A percentile compares a stretch with the other conserved stretches of the same genome.
These are phyloP conservation scores for Cottus gobio DNA, from an alignment of 2,113 vertebrate species.

Conservation along the genomic window DNA sequence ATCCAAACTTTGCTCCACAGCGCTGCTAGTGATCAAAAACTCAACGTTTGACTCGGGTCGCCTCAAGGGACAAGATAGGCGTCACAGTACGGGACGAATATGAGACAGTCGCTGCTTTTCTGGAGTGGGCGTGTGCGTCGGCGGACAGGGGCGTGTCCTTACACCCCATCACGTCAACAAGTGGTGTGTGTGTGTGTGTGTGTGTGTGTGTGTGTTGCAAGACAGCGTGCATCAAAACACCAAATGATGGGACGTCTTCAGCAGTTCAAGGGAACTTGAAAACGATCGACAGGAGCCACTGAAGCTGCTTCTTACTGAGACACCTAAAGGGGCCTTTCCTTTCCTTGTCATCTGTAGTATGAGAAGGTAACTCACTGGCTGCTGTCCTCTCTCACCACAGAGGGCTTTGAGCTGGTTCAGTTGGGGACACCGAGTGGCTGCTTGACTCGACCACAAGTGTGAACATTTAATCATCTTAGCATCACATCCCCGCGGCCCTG, in stretches of 20 bases:
- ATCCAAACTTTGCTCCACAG: background rate
- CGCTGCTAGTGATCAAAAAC: background rate
- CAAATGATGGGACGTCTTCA: background rate
- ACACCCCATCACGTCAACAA: background rate
- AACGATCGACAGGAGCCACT: background rate
- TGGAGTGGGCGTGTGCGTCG: too few species aligned
- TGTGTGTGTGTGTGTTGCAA: background rate
- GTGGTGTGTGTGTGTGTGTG: background rate
- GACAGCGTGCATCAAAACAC: background rate
- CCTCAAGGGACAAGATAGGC: background rate
- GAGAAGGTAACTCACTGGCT: background rate
- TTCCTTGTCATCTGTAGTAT: too few species aligned
- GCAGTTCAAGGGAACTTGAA: background rate
- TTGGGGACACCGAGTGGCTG: constrained; percentile 37
- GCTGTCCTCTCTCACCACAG: background rate
- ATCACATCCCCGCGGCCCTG: constrained; percentile 31
- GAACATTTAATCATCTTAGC: constrained; percentile 67
- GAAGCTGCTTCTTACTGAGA: background rate
- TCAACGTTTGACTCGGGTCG: background rate
- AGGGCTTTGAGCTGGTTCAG: constrained; percentile 37
- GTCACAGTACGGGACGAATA: background rate
- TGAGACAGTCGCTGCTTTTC: too few species aligned
- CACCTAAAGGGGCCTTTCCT: too few species aligned
- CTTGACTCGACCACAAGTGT: constrained; percentile 55
- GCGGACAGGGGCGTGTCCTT: background rate